Evolutionary conservation across 2,888 invertebrate species (phyloP), one percentile per base, ranked within the genome.

Genomic region (Microdon myrmicae): DNA sequence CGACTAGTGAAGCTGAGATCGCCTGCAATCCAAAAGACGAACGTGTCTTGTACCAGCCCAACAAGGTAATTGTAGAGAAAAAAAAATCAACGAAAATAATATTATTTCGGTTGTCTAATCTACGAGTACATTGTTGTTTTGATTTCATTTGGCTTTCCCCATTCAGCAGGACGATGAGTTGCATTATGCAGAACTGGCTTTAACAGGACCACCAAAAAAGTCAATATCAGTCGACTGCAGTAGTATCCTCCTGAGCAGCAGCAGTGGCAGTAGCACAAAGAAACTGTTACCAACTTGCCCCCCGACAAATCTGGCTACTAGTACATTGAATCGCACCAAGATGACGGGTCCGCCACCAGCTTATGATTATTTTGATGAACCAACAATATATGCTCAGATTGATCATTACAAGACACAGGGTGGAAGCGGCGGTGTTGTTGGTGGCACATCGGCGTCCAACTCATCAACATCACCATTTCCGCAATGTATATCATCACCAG

Each of bases 371-470:
- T 80, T 79, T 66, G 86, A 87, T 70, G 88, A 88, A 72, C 84
- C 88, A 43, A 87, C 87, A 71, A 86, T 88, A 74, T 88, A 89
- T 78, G 88, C 89, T 58, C 87, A 88, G 81, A 88, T 89, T 78
- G 88, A 88, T 79, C 88, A 88, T 74, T 84, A 82, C 70, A 83
- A 85, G 68, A 81, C 83, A 70, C 79, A 78, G 29, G 53, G 59
- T 19, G n/a, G n/a, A n/a, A n/a, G 44, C 20, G 48, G 61, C 4
- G 54, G 61, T 10, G 64, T 45, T n/a, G 43, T 38, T 16, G 38
- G 45, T 25, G 35, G 47, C 13, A 32, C 45, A 60, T 68, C 68
- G 9, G 69, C 69, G 67, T 72, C 72, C 59, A 71, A 70, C 28
- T 72, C 72, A 32, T 75, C 75, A 56, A 74, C 74, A 43, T 76